Base-by-base conservation (phyloP, 2,113 vertebrate species). In the Neotragus moschatus region DNA sequence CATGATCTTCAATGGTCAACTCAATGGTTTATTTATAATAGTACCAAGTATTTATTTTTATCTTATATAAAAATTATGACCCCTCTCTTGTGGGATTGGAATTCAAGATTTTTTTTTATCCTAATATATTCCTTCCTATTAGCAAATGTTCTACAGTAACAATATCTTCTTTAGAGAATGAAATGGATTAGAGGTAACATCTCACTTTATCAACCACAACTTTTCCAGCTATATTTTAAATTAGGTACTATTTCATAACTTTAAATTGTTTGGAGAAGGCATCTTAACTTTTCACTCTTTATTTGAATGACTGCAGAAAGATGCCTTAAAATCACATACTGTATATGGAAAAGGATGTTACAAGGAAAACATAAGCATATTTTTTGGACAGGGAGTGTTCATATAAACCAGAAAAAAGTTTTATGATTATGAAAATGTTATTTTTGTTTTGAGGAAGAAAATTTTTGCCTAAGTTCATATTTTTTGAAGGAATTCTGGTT, bases 171-270 rank as follows among this genome's bases (percentile, higher is more conserved):
- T 93, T 66, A 98, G 36, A 92, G 97, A 97, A 94, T 98, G 95
- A 98, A 98, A 98, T 98, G 97, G 94, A 98, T 98, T 98, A 97
- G 47, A 97, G 95, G 61, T 97, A 98, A 98, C 91, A 97, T 98
- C 88, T 96, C 89, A 97, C 95, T 96, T 84, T 98, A 93, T 98
- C 97, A 98, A 96, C 98, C 98, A 98, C 56, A 91, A 81, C 92
- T 90, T 98, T 97, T 98, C 98, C 92, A 97, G 96, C 97, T 98
- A 98, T 96, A 95, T 92, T 98, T 87, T 97, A 81, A 80, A 96
- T 98, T 93, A 98, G 98, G 96, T 97, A 96, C 79, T 97, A 97
- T 97, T 98, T 98, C 81, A 97, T 98, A 98, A 98, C 98, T 98
- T 97, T 98, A 98, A 98, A 98, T 98, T 98, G 93, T 97, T 97